Percentiles rank a stretch among this genome's conserved stretches.
phyloP scores from a whole-genome alignment of 2,888 invertebrate genomes.

The Hofmannophila pseudospretella region DNA sequence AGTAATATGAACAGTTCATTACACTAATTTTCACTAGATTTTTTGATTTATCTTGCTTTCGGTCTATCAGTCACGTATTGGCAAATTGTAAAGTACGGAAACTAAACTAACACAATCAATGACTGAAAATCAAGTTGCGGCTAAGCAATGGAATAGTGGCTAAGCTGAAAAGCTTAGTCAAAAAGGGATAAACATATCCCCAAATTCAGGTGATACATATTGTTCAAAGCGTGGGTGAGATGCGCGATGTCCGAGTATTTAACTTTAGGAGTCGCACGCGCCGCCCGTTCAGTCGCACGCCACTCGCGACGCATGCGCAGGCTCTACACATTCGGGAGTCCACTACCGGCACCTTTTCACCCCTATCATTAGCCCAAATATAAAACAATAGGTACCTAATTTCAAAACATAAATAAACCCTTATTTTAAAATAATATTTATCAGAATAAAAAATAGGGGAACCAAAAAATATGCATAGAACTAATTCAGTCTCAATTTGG shows the following conservation, averaged over 20 bases:
- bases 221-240: constrained; percentile 41
- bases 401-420: constrained; percentile 2
- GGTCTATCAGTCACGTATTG: too few relatives aligned
- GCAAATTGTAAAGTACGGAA: too few relatives aligned
- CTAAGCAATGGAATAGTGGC: too few relatives aligned
- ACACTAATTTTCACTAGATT: too few relatives aligned
- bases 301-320: constrained; percentile 14
- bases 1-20: too few relatives aligned
- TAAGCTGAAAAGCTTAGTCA: too few relatives aligned
- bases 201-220: constrained; percentile 39
- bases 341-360: neutral
- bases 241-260: constrained; percentile 66
- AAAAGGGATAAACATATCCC: constrained; percentile 18
- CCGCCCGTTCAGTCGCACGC: constrained; percentile 61
- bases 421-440: neutral
- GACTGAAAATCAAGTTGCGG: too few relatives aligned
- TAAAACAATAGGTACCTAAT: constrained; percentile 11
- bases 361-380: constrained; percentile 6
- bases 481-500: constrained; percentile 1
- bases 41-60: too few relatives aligned
- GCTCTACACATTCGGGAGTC: constrained; percentile 2
- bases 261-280: constrained; percentile 60
- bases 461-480: too few relatives aligned
- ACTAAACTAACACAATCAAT: too few relatives aligned
- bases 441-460: too few relatives aligned